Percentiles rank a stretch among this genome's conserved stretches.
These are phyloP conservation scores for Cynaeus angustus DNA, from an alignment of 2,888 invertebrate species.

Conservation along the genomic window DNA sequence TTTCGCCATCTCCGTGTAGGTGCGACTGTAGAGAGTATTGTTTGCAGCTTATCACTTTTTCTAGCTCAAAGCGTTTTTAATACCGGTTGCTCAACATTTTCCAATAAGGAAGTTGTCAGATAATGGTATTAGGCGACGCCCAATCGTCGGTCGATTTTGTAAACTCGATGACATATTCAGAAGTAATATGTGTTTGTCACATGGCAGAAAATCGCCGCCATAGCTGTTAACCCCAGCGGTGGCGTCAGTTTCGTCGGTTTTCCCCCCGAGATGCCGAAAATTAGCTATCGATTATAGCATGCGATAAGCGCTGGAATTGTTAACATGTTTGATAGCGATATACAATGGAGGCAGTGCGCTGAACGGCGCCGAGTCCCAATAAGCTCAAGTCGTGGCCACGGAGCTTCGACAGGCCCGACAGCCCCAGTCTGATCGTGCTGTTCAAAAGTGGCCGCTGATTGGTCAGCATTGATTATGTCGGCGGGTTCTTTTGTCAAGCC, in stretches of 20 bases:
- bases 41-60: no score
- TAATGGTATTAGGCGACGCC: conserved; percentile 30
- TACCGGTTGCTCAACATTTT: conserved; percentile 28
- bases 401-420: conserved; percentile 50
- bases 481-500: conserved; percentile 71
- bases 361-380: conserved; percentile 52
- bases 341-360: conserved; percentile 48
- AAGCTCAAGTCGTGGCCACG: conserved; percentile 44
- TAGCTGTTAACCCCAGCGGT: not conserved
- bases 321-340: conserved; percentile 52
- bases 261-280: conserved; percentile 23
- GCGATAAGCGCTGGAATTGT: conserved; percentile 48
- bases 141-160: conserved; percentile 13
- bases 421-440: conserved; percentile 51
- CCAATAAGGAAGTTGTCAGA: conserved; percentile 40
- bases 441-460: conserved; percentile 70
- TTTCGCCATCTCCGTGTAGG: no score
- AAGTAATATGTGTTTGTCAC: no score
- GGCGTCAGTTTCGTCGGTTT: conserved; percentile 17
- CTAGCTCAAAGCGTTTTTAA: no score
- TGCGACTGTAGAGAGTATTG: no score
- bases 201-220: no score
- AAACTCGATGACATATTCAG: not conserved
- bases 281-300: conserved; percentile 50
- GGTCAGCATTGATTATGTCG: conserved; percentile 72